These are phyloP conservation scores for Hippocampus abdominalis DNA, from an alignment of 2,113 vertebrate species.

Conservation along the genomic window DNA sequence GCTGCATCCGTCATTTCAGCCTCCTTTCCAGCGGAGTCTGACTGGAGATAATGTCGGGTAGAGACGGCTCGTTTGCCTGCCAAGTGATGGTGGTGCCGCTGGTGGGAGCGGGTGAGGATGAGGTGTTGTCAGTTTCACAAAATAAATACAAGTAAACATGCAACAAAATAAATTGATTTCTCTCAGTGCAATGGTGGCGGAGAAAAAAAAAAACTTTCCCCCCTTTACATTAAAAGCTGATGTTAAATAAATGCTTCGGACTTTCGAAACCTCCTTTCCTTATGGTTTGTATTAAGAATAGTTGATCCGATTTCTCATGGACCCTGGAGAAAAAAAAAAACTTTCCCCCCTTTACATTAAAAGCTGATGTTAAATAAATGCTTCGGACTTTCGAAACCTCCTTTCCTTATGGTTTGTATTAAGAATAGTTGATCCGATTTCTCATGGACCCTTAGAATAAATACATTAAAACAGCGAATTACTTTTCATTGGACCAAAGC, in stretches of 20 bases:
- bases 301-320: neutral
- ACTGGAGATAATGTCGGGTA: conserved; percentile 68
- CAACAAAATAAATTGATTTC: neutral
- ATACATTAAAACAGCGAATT: neutral
- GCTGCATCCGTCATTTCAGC: conserved; percentile 65
- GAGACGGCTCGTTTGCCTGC: conserved; percentile 58
- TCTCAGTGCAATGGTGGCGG: neutral
- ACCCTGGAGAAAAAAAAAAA: neutral
- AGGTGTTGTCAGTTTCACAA: conserved; percentile 5
- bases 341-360: neutral
- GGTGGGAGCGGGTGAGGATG: conserved; percentile 55
- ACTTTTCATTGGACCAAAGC: neutral
- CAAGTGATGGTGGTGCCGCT: conserved; percentile 65
- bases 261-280: neutral
- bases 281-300: neutral
- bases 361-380: neutral
- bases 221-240: neutral
- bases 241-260: neutral
- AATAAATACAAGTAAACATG: conserved; percentile 23
- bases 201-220: neutral
- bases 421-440: neutral
- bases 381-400: neutral
- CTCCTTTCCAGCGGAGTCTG: conserved; percentile 64
- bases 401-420: neutral
- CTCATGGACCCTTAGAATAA: neutral